Evolutionary conservation across 2,888 invertebrate species (phyloP).

Genomic region (Lamellibrachia satsuma): DNA sequence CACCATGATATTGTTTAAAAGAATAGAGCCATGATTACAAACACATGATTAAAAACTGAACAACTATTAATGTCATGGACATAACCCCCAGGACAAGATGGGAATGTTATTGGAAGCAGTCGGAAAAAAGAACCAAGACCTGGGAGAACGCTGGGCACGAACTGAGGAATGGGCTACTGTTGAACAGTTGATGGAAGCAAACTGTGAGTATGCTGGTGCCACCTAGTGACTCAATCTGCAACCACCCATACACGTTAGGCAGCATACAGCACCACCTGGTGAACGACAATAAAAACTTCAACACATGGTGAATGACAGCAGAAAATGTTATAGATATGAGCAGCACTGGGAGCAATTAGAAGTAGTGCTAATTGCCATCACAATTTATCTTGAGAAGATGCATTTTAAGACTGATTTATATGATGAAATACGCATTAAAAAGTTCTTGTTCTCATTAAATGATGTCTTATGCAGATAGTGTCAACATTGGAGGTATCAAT

Average conservation of each 20-base stretch:
- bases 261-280: neutral
- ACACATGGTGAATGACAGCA: neutral
- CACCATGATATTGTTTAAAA: no score
- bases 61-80: neutral
- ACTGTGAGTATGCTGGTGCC: conserved; percentile 49
- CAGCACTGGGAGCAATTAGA: neutral
- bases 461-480: neutral
- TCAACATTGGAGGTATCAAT: neutral
- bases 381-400: neutral
- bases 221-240: neutral
- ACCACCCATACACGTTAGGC: neutral
- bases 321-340: neutral
- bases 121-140: conserved; percentile 74
- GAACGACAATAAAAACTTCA: neutral
- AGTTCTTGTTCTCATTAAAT: neutral
- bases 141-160: conserved; percentile 81
- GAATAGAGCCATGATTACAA: no score
- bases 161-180: conserved; percentile 86
- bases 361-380: neutral
- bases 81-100: conserved; percentile 73
- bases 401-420: conserved; percentile 19
- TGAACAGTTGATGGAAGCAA: conserved; percentile 66
- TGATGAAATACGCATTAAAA: neutral
- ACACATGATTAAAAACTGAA: no score
- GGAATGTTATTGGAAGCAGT: conserved; percentile 82